Base-by-base conservation (phyloP, 2,888 invertebrate species). In the Lochmaea crataegi region DNA sequence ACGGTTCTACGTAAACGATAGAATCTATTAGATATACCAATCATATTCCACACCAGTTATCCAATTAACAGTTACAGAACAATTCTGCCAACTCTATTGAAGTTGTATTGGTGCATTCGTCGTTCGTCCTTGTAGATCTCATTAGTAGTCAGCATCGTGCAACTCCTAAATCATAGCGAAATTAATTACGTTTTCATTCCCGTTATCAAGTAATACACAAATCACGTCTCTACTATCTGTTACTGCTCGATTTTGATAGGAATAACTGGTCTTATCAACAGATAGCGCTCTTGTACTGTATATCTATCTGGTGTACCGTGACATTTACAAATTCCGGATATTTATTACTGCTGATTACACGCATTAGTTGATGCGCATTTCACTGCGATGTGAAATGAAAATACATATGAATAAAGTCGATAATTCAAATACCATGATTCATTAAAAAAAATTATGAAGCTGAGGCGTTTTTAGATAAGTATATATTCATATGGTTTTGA, bases 181-280 rank as follows among this genome's bases (percentile, higher is more conserved):
- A 86, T 86, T 86, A 86, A 86, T 86, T 85, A 84, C 85, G 79
- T 83, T 84, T 68, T 84, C 84, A 82, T 82, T 83, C 72, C 82
- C 82, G 84, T 85, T 86, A 86, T 86, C 85, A 84, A 83, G 82
- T 82, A 81, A 84, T 84, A 83, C 86, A 86, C 85, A 86, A 86
- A 86, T 86, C 86, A 86, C 81, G 80, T 74, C 78, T 64, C 76
- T 80, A 78, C 84, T 84, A 85, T 85, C 84, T 84, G 84, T 83
- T 84, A 82, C 80, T 75, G 81, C 80, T 81, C 83, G 84, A 84
- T 85, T 69, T 84, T 83, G 82, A 83, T 84, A 83, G 83, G 84
- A 85, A 85, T 84, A 85, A 84, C 82, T 75, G 81, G 74, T 76
- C 76, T 79, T 80, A 80, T 81, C 82, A 83, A 82, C 82, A 78